Conservation (phyloP, 2,797 vertebrate genomes). For the Ptychobarbus kaznakovi region DNA sequence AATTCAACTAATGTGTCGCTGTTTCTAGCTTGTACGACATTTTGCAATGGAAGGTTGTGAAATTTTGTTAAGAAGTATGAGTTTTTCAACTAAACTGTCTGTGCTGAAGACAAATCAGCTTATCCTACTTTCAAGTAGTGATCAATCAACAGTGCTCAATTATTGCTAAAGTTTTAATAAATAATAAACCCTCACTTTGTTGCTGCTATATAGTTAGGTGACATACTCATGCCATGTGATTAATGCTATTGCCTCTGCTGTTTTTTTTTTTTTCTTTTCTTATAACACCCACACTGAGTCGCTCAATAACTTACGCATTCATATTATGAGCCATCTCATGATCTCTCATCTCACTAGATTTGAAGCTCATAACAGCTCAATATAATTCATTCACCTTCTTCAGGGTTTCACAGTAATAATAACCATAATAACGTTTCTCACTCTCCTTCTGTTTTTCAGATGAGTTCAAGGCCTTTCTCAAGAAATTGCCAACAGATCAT, state of each 20-base stretch:
- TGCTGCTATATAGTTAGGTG: slow-evolving; percentile 16
- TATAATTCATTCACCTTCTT: slow-evolving; percentile 27
- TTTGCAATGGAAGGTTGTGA: neutral
- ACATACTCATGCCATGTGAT: slow-evolving; percentile 26
- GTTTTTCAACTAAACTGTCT: slow-evolving; percentile 19
- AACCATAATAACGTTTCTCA: neutral
- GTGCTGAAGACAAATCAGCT: slow-evolving; percentile 10
- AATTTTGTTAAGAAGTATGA: slow-evolving; percentile 4
- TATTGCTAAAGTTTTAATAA: slow-evolving; percentile 40
- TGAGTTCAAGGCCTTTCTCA: slow-evolving; percentile 92
- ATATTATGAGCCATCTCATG: slow-evolving; percentile 29
- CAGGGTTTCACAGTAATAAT: slow-evolving; percentile 18
- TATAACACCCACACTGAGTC: slow-evolving; percentile 17
- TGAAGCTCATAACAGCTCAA: slow-evolving; percentile 37
- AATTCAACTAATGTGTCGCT: slow-evolving; percentile 21
- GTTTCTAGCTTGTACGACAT: slow-evolving; percentile 32
- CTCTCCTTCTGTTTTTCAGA: slow-evolving; percentile 73
- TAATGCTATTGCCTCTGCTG: slow-evolving; percentile 36
- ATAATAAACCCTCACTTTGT: slow-evolving; percentile 34
- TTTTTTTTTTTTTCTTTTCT: neutral
- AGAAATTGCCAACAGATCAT: slow-evolving; percentile 86
- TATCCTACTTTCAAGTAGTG: slow-evolving; percentile 16
- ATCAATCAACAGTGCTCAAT: slow-evolving; percentile 19
- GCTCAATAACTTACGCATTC: slow-evolving; percentile 44
- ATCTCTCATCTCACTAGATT: slow-evolving; percentile 32